A percentile compares a stretch with the other conserved stretches of the same genome.
Conservation (phyloP, 2,797 vertebrate species). For the Carapus acus region DNA sequence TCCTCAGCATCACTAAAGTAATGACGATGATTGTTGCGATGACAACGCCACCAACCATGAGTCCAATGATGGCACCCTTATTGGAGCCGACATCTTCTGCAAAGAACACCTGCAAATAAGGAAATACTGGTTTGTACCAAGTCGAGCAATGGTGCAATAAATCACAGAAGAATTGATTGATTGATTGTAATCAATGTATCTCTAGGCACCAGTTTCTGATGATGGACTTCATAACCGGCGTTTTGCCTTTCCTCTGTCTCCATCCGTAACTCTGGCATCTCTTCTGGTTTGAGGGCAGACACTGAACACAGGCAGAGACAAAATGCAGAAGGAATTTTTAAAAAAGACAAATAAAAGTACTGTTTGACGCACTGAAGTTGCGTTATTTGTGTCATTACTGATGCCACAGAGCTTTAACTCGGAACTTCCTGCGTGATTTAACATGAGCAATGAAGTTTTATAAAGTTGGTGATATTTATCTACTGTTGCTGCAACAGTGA, state of each 20-base stretch:
- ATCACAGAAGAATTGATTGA: too few species aligned
- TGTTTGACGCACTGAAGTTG: too few species aligned
- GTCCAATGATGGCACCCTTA: constrained; percentile 96
- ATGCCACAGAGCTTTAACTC: too few species aligned
- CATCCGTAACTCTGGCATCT: constrained; percentile 88
- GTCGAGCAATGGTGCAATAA: too few species aligned
- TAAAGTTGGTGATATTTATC: too few species aligned
- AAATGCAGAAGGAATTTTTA: background rate
- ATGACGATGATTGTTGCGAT: constrained; percentile 99
- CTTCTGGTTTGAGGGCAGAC: constrained; percentile 87
- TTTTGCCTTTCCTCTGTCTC: constrained; percentile 84
- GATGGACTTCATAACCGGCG: constrained; percentile 91
- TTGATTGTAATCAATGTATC: background rate
- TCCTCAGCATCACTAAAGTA: constrained; percentile 98
- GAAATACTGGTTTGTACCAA: too few species aligned
- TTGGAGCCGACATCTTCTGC: constrained; percentile 94
- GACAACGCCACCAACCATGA: constrained; percentile 98
- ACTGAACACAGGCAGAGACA: constrained; percentile 61
- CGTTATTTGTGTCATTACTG: too few species aligned
- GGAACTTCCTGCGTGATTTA: too few species aligned
- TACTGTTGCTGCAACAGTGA: too few species aligned
- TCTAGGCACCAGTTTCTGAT: constrained; percentile 84
- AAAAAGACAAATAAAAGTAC: background rate
- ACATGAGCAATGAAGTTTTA: too few species aligned
- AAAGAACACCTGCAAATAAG: constrained; percentile 88